Percentiles rank a stretch among this genome's conserved stretches.
Conservation (phyloP, 2,888 invertebrate species). For the Ophraella communa region DNA sequence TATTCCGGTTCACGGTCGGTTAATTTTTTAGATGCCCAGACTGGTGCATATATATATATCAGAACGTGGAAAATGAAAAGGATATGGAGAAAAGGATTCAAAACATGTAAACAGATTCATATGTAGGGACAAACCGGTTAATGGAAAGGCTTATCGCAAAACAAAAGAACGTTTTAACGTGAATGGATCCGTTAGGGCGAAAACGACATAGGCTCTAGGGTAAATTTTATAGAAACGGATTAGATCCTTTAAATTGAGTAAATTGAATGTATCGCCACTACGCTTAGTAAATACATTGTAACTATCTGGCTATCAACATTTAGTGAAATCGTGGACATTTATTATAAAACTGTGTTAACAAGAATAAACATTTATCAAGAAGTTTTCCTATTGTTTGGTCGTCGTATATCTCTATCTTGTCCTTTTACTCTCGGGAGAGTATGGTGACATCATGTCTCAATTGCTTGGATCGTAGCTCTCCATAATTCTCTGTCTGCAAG, state of each 20-base stretch:
- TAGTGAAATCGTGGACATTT: too few species aligned
- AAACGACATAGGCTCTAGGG: not conserved
- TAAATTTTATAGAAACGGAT: not conserved
- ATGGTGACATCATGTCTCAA: too few species aligned
- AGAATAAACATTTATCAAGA: too few species aligned
- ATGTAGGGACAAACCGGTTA: not conserved
- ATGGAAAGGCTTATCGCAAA: slow-evolving; percentile 6
- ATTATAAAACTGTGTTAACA: too few species aligned
- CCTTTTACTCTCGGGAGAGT: too few species aligned
- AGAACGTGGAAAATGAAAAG: not conserved
- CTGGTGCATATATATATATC: slow-evolving; percentile 37
- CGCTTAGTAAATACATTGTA: too few species aligned
- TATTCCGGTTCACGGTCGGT: slow-evolving; percentile 50
- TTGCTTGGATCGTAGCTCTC: too few species aligned
- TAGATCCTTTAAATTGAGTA: not conserved
- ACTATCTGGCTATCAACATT: too few species aligned
- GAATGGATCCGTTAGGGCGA: not conserved
- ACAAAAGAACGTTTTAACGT: slow-evolving; percentile 7
- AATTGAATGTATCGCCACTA: not conserved
- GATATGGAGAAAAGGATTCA: slow-evolving; percentile 6
- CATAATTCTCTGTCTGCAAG: too few species aligned
- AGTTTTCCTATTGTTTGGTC: too few species aligned
- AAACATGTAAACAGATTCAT: slow-evolving; percentile 5
- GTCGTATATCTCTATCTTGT: too few species aligned
- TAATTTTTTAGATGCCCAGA: slow-evolving; percentile 36